Percentiles rank a stretch among this genome's conserved stretches.
Conservation (phyloP, 2,888 invertebrate genomes). For the Chrysolina americana region DNA sequence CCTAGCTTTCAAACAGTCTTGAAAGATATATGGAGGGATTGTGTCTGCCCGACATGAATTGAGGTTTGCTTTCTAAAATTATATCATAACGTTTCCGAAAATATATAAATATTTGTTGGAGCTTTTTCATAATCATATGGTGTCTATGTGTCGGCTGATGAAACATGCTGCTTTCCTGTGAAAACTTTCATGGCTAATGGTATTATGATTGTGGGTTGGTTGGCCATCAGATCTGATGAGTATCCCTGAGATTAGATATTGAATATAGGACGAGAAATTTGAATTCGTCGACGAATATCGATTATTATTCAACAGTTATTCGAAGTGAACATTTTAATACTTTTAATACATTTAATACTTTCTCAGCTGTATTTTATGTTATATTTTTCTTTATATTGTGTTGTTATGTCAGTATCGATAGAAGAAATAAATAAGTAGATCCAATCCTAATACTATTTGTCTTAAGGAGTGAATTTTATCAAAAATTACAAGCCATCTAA, state of each 20-base stretch:
- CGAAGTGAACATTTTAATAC: too few species aligned
- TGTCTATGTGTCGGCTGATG: constrained; percentile 27
- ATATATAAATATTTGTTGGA: constrained; percentile 28
- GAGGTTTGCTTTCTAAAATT: constrained; percentile 30
- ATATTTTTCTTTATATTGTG: too few species aligned
- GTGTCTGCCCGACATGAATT: constrained; percentile 41
- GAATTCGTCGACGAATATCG: too few species aligned
- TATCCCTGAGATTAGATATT: neutral
- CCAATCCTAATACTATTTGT: too few species aligned
- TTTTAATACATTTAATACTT: too few species aligned
- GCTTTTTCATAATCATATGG: constrained; percentile 27
- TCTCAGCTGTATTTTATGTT: too few species aligned
- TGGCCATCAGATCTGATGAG: neutral
- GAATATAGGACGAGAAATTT: neutral
- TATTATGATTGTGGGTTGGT: constrained; percentile 9
- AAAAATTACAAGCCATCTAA: too few species aligned
- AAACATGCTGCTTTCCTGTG: neutral
- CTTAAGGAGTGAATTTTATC: too few species aligned
- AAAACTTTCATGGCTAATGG: constrained; percentile 11
- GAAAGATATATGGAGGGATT: constrained; percentile 51
- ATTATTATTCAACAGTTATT: too few species aligned
- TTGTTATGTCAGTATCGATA: too few species aligned
- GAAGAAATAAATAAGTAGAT: too few species aligned
- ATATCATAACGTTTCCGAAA: constrained; percentile 30
- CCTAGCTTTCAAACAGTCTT: constrained; percentile 50